phyloP scores from a whole-genome alignment of 2,888 invertebrate genomes.

The Aspidiotus destructor region DNA sequence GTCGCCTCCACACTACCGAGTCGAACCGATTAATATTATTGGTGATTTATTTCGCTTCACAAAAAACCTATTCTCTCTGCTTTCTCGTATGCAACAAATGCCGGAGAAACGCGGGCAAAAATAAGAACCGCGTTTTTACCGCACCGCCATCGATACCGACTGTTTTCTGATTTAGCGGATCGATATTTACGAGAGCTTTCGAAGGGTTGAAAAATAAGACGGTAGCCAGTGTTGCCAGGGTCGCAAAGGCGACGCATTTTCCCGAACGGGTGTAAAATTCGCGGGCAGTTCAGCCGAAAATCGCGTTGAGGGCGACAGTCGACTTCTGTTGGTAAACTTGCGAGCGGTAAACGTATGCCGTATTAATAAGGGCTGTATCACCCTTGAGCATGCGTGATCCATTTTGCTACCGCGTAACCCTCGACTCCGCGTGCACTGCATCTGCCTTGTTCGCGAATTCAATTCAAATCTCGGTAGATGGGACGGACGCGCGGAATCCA shows the following conservation, averaged over 20 bases:
- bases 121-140: conserved; percentile 19
- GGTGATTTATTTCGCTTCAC: neutral
- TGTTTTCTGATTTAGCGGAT: conserved; percentile 24
- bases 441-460: conserved; percentile 12
- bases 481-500: too few species aligned
- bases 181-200: conserved; percentile 20
- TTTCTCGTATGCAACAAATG: too few species aligned
- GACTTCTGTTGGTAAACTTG: neutral
- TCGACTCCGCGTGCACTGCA: neutral
- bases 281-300: neutral
- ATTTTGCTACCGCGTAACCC: conserved; percentile 7
- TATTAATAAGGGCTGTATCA: neutral
- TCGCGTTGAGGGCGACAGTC: neutral
- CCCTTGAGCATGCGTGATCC: conserved; percentile 13
- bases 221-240: conserved; percentile 21
- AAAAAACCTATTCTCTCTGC: neutral
- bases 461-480: too few species aligned
- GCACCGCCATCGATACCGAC: conserved; percentile 19
- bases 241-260: neutral
- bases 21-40: conserved; percentile 30
- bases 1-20: conserved; percentile 32
- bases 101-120: neutral
- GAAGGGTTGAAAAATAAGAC: conserved; percentile 23
- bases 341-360: neutral
- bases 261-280: neutral